phyloP scores from a whole-genome alignment of 1,140 invertebrate species.

The Tetramorium alpestre region DNA sequence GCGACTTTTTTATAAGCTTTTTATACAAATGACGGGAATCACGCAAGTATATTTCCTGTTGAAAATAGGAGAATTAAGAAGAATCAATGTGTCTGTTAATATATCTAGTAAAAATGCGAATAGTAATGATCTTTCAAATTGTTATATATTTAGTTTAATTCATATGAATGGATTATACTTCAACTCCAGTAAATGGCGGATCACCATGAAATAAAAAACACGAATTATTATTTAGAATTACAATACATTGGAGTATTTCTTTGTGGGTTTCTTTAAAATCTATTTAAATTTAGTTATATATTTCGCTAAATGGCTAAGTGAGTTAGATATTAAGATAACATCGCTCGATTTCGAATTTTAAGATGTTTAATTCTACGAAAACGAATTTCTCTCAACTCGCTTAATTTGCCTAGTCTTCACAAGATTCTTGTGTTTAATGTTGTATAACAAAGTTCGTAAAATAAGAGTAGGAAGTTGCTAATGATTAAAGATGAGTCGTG shows the following conservation, averaged over 20 bases:
- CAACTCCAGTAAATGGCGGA: not conserved
- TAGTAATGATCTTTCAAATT: not conserved
- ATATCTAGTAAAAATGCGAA: not conserved
- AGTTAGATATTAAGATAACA: not conserved
- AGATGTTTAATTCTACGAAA: not conserved
- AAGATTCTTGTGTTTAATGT: slow-evolving; percentile 8
- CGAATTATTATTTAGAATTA: not conserved
- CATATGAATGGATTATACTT: not conserved
- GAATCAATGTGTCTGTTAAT: slow-evolving; percentile 4
- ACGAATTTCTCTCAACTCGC: not conserved
- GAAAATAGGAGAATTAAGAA: not conserved
- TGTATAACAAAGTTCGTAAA: slow-evolving; percentile 27
- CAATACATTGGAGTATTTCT: not conserved
- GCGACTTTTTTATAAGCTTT: slow-evolving; percentile 53
- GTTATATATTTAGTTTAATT: slow-evolving; percentile 14
- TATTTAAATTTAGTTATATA: not conserved
- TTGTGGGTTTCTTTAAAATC: not conserved
- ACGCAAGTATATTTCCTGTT: not conserved
- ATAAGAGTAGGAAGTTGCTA: slow-evolving; percentile 40
- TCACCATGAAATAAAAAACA: not conserved
- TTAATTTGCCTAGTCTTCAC: slow-evolving; percentile 28
- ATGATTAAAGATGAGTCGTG: slow-evolving; percentile 19
- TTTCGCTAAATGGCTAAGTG: not conserved
- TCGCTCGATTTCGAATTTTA: not conserved
- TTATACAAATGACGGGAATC: slow-evolving; percentile 38